These are phyloP conservation scores for Microhierax caerulescens DNA, from an alignment of 2,797 vertebrate species.

Conservation along the genomic window DNA sequence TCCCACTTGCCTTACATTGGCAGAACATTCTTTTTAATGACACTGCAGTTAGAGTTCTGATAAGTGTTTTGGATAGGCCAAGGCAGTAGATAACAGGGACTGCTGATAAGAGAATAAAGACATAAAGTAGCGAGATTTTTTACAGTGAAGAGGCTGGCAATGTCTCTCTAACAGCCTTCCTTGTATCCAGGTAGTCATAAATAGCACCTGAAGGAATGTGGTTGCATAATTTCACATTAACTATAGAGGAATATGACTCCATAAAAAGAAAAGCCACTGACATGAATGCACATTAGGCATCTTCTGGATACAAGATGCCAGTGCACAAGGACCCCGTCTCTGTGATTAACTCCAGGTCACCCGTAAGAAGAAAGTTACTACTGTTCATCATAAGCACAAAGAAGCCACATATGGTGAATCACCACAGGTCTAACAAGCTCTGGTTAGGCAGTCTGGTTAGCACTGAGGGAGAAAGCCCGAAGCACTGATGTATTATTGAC, in stretches of 20 bases:
- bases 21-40: constrained; percentile 26
- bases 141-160: neutral
- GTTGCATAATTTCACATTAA: neutral
- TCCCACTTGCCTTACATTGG: neutral
- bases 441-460: neutral
- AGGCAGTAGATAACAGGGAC: neutral
- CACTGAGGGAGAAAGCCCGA: neutral
- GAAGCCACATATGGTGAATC: neutral
- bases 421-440: neutral
- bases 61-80: constrained; percentile 6
- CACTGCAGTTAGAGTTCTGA: neutral
- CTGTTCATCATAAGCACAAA: neutral
- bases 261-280: neutral
- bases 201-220: neutral
- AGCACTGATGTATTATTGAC: neutral
- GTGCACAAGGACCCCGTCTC: rapidly evolving
- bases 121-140: neutral
- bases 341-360: neutral
- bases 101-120: constrained; percentile 11
- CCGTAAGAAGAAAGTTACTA: neutral
- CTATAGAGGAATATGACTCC: neutral
- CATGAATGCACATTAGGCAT: neutral
- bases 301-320: neutral
- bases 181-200: neutral
- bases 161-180: neutral